These are phyloP conservation scores for Oryzias curvinotus DNA, from an alignment of 2,113 vertebrate genomes.

Conservation along the genomic window DNA sequence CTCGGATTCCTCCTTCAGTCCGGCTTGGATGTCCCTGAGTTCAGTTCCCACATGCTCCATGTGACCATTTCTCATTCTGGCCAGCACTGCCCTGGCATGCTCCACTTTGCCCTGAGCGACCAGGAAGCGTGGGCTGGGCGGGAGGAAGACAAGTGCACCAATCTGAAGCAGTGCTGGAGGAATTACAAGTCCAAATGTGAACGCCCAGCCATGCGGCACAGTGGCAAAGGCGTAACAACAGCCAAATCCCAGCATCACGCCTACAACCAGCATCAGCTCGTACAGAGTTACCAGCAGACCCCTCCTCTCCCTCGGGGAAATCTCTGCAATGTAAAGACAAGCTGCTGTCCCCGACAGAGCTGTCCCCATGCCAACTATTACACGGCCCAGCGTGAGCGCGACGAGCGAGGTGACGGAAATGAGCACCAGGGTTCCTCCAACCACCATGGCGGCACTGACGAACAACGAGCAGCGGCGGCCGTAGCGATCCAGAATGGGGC, in stretches of 20 bases:
- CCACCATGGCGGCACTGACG: slow-evolving; percentile 81
- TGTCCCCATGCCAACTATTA: slow-evolving; percentile 88
- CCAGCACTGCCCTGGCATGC: slow-evolving; percentile 82
- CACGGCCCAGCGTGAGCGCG: slow-evolving; percentile 81
- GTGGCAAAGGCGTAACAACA: slow-evolving; percentile 87
- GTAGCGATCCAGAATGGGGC: slow-evolving; percentile 87
- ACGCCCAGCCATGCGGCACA: slow-evolving; percentile 85
- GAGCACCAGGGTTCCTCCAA: slow-evolving; percentile 80
- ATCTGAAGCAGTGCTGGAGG: slow-evolving; percentile 86
- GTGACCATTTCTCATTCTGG: slow-evolving; percentile 72
- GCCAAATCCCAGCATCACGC: slow-evolving; percentile 90
- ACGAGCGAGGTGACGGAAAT: slow-evolving; percentile 78
- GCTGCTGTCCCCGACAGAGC: slow-evolving; percentile 88
- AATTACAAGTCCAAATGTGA: slow-evolving; percentile 88
- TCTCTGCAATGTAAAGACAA: slow-evolving; percentile 93
- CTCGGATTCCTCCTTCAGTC: slow-evolving; percentile 87
- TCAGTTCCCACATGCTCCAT: slow-evolving; percentile 74
- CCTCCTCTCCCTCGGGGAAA: slow-evolving; percentile 86
- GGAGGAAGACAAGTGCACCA: slow-evolving; percentile 84
- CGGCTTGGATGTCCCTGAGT: slow-evolving; percentile 83
- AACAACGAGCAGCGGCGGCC: slow-evolving; percentile 89
- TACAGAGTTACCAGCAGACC: slow-evolving; percentile 90
- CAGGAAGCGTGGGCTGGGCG: slow-evolving; percentile 91
- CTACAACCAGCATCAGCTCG: slow-evolving; percentile 91
- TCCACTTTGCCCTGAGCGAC: slow-evolving; percentile 83